phyloP scores from a whole-genome alignment of 2,888 invertebrate genomes.

The Saturnia pavonia region DNA sequence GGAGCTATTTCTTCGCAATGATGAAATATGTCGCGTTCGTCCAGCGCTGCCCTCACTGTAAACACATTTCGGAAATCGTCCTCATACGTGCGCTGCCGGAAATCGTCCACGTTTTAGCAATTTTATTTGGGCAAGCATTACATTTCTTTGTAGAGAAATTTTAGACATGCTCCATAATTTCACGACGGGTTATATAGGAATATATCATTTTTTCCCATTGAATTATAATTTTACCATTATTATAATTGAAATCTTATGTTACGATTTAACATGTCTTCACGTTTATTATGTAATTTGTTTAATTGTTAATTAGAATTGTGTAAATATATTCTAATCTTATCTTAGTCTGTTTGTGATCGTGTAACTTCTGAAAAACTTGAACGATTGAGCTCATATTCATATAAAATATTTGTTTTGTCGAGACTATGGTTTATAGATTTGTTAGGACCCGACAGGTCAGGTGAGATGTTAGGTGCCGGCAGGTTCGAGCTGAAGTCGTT shows the following conservation, averaged over 20 bases:
- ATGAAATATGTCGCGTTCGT: conserved; percentile 75
- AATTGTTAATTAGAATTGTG: too few species aligned
- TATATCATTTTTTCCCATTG: neutral
- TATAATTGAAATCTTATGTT: too few species aligned
- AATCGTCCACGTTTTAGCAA: conserved; percentile 62
- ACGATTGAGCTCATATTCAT: too few species aligned
- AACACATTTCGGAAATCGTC: conserved; percentile 77
- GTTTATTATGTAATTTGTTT: neutral
- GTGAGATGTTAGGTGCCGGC: too few species aligned
- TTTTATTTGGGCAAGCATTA: conserved; percentile 55
- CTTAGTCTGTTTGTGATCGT: too few species aligned
- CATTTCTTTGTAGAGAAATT: conserved; percentile 51
- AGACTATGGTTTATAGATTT: too few species aligned
- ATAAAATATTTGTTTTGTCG: too few species aligned
- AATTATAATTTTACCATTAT: neutral
- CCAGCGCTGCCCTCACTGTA: conserved; percentile 70
- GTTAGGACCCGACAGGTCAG: too few species aligned
- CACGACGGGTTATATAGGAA: neutral
- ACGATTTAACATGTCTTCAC: neutral
- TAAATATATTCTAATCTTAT: too few species aligned
- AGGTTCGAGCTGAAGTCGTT: too few species aligned
- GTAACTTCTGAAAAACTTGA: too few species aligned
- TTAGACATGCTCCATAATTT: conserved; percentile 27
- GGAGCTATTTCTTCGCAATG: conserved; percentile 68
- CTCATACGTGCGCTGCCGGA: conserved; percentile 58